Percentiles rank a stretch among this genome's conserved stretches.
Conservation (phyloP, 2,113 vertebrate genomes). For the Leucopternis melanops region DNA sequence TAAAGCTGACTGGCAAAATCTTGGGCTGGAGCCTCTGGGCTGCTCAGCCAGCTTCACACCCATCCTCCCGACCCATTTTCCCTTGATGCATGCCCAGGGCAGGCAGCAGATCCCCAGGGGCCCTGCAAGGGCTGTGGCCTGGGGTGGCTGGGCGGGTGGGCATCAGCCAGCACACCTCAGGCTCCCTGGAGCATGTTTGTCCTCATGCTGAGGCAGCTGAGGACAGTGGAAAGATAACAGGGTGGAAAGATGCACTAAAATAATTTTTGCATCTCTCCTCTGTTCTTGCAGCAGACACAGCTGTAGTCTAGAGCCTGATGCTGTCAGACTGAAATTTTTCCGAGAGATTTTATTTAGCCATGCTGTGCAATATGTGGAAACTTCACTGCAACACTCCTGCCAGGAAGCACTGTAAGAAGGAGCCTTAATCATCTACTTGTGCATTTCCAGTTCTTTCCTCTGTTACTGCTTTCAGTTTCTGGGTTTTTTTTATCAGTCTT, state of each 20-base stretch:
- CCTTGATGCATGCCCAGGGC: background rate
- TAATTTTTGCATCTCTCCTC: background rate
- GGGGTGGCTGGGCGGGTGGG: background rate
- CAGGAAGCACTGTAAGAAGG: background rate
- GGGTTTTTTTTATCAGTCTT: too few relatives aligned
- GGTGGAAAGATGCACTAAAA: background rate
- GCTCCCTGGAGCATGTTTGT: background rate
- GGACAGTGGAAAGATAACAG: background rate
- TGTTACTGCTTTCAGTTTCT: too few relatives aligned
- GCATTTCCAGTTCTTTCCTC: too few relatives aligned
- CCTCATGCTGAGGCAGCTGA: background rate
- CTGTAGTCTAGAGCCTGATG: background rate
- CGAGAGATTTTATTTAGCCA: background rate
- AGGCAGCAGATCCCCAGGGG: background rate
- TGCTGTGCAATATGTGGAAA: background rate
- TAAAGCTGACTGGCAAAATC: constrained; percentile 39
- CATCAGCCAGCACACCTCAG: background rate
- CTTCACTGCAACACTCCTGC: background rate
- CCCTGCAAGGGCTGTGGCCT: background rate
- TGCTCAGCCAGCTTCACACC: constrained; percentile 16
- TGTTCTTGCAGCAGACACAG: background rate
- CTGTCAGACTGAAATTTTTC: background rate
- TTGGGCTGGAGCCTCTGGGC: background rate
- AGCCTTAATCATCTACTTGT: too few relatives aligned
- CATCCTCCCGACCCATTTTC: background rate